Conservation (phyloP, 1,140 invertebrate genomes). For the Drosophila mauritiana region DNA sequence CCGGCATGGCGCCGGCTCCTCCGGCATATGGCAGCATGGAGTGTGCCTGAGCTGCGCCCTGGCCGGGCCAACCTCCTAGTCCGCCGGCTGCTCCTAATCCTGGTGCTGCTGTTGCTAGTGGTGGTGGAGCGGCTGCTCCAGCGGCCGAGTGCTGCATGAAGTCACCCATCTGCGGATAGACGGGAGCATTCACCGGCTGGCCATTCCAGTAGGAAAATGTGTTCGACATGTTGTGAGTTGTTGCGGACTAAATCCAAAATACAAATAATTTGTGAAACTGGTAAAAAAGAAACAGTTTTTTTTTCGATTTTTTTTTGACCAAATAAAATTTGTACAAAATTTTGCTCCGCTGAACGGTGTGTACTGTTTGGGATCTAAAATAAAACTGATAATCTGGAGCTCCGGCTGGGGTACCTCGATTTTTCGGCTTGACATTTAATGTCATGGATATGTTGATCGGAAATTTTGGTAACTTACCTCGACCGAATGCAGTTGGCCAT, state of each 20-base stretch:
- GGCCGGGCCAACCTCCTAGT: background rate
- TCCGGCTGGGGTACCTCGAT: background rate
- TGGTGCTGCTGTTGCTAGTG: background rate
- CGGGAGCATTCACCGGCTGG: conserved; percentile 28
- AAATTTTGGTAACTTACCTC: background rate
- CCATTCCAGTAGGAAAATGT: conserved; percentile 45
- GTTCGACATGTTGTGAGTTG: conserved; percentile 27
- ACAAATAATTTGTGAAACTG: background rate
- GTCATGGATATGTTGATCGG: conserved; percentile 1
- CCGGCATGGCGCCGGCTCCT: background rate
- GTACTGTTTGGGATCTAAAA: conserved; percentile 8
- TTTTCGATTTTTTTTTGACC: background rate
- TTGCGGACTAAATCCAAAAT: background rate
- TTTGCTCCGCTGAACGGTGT: conserved; percentile 26
- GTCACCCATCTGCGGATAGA: conserved; percentile 44
- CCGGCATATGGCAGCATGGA: background rate
- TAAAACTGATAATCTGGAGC: conserved; percentile 9
- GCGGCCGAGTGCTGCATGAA: conserved; percentile 10
- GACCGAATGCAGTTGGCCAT: background rate
- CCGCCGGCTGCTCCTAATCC: no score
- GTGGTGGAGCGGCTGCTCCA: background rate
- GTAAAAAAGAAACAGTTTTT: background rate
- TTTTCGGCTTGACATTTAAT: conserved; percentile 7
- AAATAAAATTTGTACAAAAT: conserved; percentile 11
- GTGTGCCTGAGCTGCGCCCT: background rate